phyloP scores from a whole-genome alignment of 2,797 vertebrate species.

The Choloepus didactylus region DNA sequence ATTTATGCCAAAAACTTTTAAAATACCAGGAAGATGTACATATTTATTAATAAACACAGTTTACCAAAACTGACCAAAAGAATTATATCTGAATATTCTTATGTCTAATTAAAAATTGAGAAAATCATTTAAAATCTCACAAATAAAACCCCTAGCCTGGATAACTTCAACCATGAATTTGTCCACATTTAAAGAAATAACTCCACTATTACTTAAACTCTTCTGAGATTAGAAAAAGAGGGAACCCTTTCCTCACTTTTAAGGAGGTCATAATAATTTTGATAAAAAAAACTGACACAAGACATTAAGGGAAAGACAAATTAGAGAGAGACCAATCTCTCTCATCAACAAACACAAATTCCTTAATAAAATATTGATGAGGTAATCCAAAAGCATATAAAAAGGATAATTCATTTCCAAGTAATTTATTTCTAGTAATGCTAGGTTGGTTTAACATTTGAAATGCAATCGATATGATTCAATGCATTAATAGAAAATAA shows the following conservation, averaged over 20 bases:
- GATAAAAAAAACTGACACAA: not conserved
- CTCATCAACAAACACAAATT: not conserved
- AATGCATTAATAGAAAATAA: not conserved
- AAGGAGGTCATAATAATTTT: not conserved
- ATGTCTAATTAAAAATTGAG: not conserved
- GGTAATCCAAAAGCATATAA: not conserved
- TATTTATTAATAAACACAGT: not conserved
- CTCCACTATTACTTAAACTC: not conserved
- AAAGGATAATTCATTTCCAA: not conserved
- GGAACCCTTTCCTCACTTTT: not conserved
- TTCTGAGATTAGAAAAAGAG: not conserved
- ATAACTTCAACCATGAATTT: not conserved
- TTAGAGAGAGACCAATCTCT: not conserved
- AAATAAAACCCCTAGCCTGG: not conserved
- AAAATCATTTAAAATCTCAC: constrained; percentile 35
- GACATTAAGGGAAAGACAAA: not conserved
- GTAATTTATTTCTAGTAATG: not conserved
- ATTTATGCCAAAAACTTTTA: not conserved
- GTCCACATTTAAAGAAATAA: not conserved
- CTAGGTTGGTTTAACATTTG: not conserved
- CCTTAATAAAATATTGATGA: constrained; percentile 1
- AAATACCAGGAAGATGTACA: not conserved
- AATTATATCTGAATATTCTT: constrained; percentile 15
- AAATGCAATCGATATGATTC: not conserved
- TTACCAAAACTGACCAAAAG: constrained; percentile 34